Base-by-base conservation (phyloP, 2,113 vertebrate genomes). In the Xiphophorus maculatus region DNA sequence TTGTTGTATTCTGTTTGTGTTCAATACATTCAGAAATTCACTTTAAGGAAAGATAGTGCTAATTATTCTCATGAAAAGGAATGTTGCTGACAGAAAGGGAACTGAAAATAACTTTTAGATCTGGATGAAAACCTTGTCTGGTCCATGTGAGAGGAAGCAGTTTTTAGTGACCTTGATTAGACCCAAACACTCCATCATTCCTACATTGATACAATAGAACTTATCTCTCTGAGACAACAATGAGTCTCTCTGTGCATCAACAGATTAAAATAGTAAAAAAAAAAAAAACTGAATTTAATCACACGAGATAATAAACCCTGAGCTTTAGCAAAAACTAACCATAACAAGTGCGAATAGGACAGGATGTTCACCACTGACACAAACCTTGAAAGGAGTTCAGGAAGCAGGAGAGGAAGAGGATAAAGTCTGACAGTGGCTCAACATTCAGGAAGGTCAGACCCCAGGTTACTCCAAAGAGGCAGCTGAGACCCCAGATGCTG, bases 401-500 rank as follows among this genome's bases (percentile, higher is more conserved):
- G 81, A 93, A 88, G 84, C 92, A 93, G 87, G 81, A 92, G 33
- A 94, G 66, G 83, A 95, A 93, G 66, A 81, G 74, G 32, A 89
- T 12, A 1, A 86, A 61, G 28, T 90, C 86, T 0, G 88, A 82
- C n/a, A 93, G 28, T 0, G 74, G 77, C 6, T 85, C 92, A 27
- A 90, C 85, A 28, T 84, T 12, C 11, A 95, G 72, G 82, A 95
- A 93, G 63, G 76, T 77, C 61, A 95, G 86, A 58, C 83, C 80
- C 95, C 95, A 95, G 0, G 89, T 90, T 11, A 88, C 90, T 12
- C 95, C 95, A 4, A 90, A 95, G 37, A 95, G 91, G 72, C 91
- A 92, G 84, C 91, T 94, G 63, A 95, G 91, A 28, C 95, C 95
- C 94, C 93, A 95, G 69, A 95, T 94, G 67, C 95, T 95, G 83